Percentiles rank a stretch among this genome's conserved stretches.
Evolutionary conservation across 2,888 invertebrate genomes (phyloP).

Genomic region (Rhagophthalmus giganteus): DNA sequence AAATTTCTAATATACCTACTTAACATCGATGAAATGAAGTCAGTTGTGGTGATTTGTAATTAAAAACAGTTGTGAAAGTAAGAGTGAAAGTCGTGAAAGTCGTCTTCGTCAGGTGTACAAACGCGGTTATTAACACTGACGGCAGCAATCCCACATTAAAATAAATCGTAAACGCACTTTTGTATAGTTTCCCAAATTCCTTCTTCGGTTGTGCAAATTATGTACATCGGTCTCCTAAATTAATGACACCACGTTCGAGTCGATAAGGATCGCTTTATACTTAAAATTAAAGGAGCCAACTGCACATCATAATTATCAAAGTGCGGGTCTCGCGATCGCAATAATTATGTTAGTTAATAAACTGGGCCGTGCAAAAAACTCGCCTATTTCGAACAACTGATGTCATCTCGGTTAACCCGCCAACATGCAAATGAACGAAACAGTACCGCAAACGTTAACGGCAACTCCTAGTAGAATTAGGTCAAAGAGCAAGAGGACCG

Average conservation of each 20-base stretch:
- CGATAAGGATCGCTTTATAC: slow-evolving; percentile 2
- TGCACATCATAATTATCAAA: slow-evolving; percentile 26
- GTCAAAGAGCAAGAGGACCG: slow-evolving; percentile 18
- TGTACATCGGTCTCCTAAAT: too few species aligned
- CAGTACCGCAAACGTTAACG: slow-evolving; percentile 5
- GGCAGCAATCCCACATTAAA: not conserved
- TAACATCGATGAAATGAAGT: not conserved
- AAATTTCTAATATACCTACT: slow-evolving; percentile 3
- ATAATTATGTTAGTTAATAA: slow-evolving; percentile 19
- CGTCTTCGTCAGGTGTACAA: slow-evolving; percentile 20
- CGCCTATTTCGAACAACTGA: slow-evolving; percentile 5
- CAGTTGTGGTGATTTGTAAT: not conserved
- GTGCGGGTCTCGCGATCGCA: slow-evolving; percentile 16
- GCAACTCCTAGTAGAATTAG: slow-evolving; percentile 13
- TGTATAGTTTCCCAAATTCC: too few species aligned
- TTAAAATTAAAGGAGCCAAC: slow-evolving; percentile 14
- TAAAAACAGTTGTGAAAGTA: slow-evolving; percentile 34
- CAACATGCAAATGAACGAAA: slow-evolving; percentile 7
- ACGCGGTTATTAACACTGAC: slow-evolving; percentile 4
- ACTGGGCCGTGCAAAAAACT: slow-evolving; percentile 5
- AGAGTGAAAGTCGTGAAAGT: slow-evolving; percentile 40
- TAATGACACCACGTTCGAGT: not conserved
- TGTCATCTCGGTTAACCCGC: slow-evolving; percentile 7
- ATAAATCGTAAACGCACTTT: too few species aligned
- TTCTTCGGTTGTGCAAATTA: too few species aligned